Evolutionary conservation across 1,140 invertebrate genomes (phyloP).

Genomic region (Apis dorsata): DNA sequence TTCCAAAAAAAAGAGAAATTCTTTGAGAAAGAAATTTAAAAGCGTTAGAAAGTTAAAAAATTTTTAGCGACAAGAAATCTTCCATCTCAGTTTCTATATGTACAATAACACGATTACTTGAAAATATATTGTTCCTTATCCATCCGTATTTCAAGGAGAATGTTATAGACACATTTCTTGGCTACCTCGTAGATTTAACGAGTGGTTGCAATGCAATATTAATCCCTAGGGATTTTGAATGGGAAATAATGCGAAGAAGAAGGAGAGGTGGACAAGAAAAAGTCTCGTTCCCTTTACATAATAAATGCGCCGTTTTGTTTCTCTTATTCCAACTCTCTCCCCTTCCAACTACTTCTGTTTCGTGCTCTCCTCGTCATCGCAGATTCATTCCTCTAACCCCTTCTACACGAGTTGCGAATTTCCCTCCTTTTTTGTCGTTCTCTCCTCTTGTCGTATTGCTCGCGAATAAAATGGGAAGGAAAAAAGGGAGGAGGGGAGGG

Average conservation of each 20-base stretch:
- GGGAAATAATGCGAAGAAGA: conserved; percentile 63
- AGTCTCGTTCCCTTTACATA: conserved; percentile 71
- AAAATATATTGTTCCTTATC: not conserved
- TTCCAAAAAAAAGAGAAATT: not conserved
- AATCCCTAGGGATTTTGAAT: conserved; percentile 71
- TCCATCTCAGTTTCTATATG: no score
- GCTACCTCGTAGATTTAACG: conserved; percentile 30
- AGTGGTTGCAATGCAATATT: conserved; percentile 69
- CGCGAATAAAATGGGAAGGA: conserved; percentile 4
- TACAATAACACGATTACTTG: no score
- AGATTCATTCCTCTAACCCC: not conserved
- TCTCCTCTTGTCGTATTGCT: conserved; percentile 20
- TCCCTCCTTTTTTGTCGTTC: not conserved
- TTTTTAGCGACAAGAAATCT: not conserved
- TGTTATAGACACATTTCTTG: not conserved
- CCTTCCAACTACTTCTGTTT: not conserved
- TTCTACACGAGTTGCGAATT: not conserved
- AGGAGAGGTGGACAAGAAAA: conserved; percentile 51
- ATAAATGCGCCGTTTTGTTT: conserved; percentile 66
- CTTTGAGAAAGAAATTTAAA: not conserved
- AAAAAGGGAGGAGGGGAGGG: no score
- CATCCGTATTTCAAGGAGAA: not conserved
- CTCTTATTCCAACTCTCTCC: conserved; percentile 9
- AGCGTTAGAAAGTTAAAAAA: not conserved
- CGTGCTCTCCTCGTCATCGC: not conserved